Conservation (phyloP, 2,888 invertebrate species). For the Saturnia japonica region DNA sequence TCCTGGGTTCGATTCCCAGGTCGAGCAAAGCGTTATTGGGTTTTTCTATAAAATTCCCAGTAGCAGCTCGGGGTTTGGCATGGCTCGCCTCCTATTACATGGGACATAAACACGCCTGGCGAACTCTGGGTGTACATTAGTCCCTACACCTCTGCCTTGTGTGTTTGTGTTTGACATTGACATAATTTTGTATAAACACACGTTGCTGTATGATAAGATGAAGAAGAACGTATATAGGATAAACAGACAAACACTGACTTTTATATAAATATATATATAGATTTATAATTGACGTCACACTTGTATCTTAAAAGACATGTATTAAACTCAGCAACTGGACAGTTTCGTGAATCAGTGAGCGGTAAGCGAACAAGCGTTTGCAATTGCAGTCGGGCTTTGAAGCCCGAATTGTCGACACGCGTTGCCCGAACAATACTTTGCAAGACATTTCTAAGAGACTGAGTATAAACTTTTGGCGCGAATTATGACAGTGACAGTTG, state of each 20-base stretch:
- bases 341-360: conserved; percentile 25
- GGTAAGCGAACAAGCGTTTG: conserved; percentile 24
- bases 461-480: conserved; percentile 20
- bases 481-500: conserved; percentile 27
- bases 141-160: no score
- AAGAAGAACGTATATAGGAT: not conserved
- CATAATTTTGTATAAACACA: no score
- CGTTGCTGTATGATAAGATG: no score
- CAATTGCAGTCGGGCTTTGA: conserved; percentile 43
- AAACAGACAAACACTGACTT: not conserved
- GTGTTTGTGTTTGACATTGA: no score
- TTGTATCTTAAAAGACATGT: conserved; percentile 2
- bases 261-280: not conserved
- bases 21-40: no score
- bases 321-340: not conserved
- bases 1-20: no score
- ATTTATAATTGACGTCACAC: not conserved
- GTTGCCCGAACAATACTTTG: conserved; percentile 24
- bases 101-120: no score
- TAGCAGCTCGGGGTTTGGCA: no score
- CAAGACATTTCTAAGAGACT: conserved; percentile 24
- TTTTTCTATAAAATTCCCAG: no score
- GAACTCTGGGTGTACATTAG: no score
- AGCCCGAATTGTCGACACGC: conserved; percentile 46
- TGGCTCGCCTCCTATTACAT: no score